Evolutionary conservation across 2,797 vertebrate species (phyloP), one percentile per base, ranked within the genome.

Genomic region (Taeniopygia guttata): DNA sequence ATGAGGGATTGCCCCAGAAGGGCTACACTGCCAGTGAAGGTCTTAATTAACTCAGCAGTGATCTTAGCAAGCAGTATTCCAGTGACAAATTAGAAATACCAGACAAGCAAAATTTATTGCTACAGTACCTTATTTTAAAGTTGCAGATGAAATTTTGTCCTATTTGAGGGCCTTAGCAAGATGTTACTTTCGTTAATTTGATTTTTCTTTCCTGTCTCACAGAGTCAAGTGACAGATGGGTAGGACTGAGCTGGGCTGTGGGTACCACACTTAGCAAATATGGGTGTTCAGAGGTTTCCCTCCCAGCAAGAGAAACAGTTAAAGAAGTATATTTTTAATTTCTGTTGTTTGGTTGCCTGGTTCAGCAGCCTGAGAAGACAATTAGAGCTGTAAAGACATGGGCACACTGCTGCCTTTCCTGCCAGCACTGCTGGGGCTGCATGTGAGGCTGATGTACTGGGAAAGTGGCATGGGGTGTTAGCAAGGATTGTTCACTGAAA

Each of bases 261-360:
- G 49, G 49, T 56, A 82, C 25, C 32, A 42, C 43, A 32, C 34
- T 86, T 60, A 46, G 72, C 32, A 79, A 62, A 67, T 49, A 36
- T 25, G 13, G 88, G 84, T 80, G 51, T 75, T 78, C 43, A 22
- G 36, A 40, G 36, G 22, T 80, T 84, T 91, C 56, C 30, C 10
- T 87, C 67, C 46, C 51, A 63, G 81, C 59, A 48, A 81, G 69
- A 94, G 43, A 52, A 83, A 38, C 51, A 68, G 76, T 85, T 92
- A 62, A 84, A 70, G 42, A 29, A 60, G 25, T 64, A 12, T 43
- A 26, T 59, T 77, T 91, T 89, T 76, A 74, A 82, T 67, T 94
- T 95, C 55, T 18, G 34, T 36, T 83, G 42, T 64, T 86, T 92
- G 36, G 23, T 56, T 69, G 74, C 40, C 52, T 90, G 32, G 11